Base-by-base conservation (phyloP, 2,888 invertebrate genomes). In the Gasteruption jaculator region DNA sequence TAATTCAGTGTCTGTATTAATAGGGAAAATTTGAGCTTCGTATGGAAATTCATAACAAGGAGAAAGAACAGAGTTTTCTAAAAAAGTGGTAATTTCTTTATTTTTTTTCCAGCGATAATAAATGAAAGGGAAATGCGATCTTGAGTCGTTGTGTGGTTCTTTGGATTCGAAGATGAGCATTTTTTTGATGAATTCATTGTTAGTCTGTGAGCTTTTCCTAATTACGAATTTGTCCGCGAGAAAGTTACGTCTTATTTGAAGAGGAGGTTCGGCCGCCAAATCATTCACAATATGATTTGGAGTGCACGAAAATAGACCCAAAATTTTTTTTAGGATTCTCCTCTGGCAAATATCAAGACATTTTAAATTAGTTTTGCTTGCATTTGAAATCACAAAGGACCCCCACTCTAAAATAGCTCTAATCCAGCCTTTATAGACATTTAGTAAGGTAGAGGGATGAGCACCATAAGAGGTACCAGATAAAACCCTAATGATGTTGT, bases 341-440 rank as follows among this genome's bases (percentile, higher is more conserved):
- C 19, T 18, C 6, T 30, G 15, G 4, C 6, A 3, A 3, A 10
- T 8, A 15, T 30, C 15, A 3, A 30, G 16, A 5, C n/a, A 18
- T 3, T 3, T 5, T 4, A 30, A 14, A 3, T n/a, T 4, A 5
- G 7, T 3, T 6, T 6, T 30, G 7, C 4, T 15, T 10, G 15
- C 39, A 3, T n/a, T 5, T 4, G 10, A 6, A 8, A 27, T 8
- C 3, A 32, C 7, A 2, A 1, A 5, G 1, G 29, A 8, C 1
- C 38, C 43, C 33, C 38, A 43, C 10, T 43, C 43, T 5, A 38
- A 10, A 1, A 15, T 19, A 2, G 43, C 32, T 4, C 42, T 30
- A 1, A 32, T 25, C 10, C 35, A 11, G 3, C 41, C 36, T n/a
- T 30, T 36, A 8, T 24, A 42, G 4, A 37, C 25, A n/a, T 21